Percentiles rank a stretch among this genome's conserved stretches.
phyloP scores from a whole-genome alignment of 2,797 vertebrate species.

The Parotocinclus haroldoi region DNA sequence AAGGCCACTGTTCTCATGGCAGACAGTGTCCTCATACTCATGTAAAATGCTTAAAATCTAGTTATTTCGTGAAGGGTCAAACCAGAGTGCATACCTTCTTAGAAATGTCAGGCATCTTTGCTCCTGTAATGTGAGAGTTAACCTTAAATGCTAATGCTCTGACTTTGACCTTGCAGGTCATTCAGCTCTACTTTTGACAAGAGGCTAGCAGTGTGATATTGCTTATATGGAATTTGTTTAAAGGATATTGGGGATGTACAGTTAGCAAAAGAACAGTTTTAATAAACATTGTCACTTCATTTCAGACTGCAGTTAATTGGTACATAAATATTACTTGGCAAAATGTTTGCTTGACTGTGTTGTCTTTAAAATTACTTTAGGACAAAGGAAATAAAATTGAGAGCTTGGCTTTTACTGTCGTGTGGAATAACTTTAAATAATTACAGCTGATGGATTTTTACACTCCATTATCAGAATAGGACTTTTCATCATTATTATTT shows the following conservation, averaged over 20 bases:
- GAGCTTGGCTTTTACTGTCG: constrained; percentile 99
- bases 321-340: constrained; percentile 62
- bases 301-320: constrained; percentile 75
- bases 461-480: constrained; percentile 99
- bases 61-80: constrained; percentile 26
- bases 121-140: constrained; percentile 39
- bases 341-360: constrained; percentile 86
- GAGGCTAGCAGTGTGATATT: constrained; percentile 24
- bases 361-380: constrained; percentile 98
- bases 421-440: constrained; percentile 99
- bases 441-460: constrained; percentile 99
- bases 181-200: constrained; percentile 30
- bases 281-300: constrained; percentile 86
- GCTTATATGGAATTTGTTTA: constrained; percentile 53
- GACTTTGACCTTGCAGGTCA: constrained; percentile 35
- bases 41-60: constrained; percentile 37
- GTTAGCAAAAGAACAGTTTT: constrained; percentile 78
- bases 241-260: constrained; percentile 70
- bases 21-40: constrained; percentile 7
- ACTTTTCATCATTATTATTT: constrained; percentile 99
- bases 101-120: constrained; percentile 44
- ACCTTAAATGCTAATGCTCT: constrained; percentile 42
- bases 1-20: constrained; percentile 5
- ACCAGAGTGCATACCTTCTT: constrained; percentile 34
- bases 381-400: constrained; percentile 98